phyloP scores from a whole-genome alignment of 1,140 invertebrate genomes.

The Macrobrachium nipponense region DNA sequence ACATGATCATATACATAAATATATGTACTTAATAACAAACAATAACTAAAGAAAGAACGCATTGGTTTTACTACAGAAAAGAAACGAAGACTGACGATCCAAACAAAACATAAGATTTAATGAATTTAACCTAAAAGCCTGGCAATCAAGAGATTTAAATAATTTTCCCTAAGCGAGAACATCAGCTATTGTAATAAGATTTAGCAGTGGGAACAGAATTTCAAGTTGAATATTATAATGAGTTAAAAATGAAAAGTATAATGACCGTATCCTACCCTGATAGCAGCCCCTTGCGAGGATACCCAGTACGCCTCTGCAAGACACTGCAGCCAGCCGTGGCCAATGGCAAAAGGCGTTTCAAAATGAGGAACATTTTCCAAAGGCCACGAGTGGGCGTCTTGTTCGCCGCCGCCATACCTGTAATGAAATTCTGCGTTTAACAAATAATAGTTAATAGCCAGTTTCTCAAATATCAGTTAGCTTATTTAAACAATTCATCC shows the following conservation, averaged over 20 bases:
- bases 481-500: too few relatives aligned
- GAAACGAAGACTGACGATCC: too few relatives aligned
- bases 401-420: conserved; percentile 69
- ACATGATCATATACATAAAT: too few relatives aligned
- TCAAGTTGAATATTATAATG: neutral
- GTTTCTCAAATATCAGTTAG: neutral
- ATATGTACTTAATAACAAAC: too few relatives aligned
- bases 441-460: neutral
- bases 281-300: conserved; percentile 76
- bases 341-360: conserved; percentile 65
- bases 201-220: neutral
- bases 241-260: neutral
- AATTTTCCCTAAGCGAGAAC: too few relatives aligned
- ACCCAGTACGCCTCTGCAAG: conserved; percentile 83
- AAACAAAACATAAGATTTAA: too few relatives aligned
- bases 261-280: conserved; percentile 71
- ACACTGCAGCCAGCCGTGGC: conserved; percentile 66
- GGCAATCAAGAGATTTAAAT: too few relatives aligned
- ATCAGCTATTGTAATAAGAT: too few relatives aligned
- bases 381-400: conserved; percentile 69
- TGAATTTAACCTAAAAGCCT: too few relatives aligned
- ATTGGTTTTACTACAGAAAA: too few relatives aligned
- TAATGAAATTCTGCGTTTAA: neutral
- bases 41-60: too few relatives aligned
- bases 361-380: conserved; percentile 65